These are phyloP conservation scores for Stictocephala bisonia DNA, from an alignment of 2,888 invertebrate species.

Conservation along the genomic window DNA sequence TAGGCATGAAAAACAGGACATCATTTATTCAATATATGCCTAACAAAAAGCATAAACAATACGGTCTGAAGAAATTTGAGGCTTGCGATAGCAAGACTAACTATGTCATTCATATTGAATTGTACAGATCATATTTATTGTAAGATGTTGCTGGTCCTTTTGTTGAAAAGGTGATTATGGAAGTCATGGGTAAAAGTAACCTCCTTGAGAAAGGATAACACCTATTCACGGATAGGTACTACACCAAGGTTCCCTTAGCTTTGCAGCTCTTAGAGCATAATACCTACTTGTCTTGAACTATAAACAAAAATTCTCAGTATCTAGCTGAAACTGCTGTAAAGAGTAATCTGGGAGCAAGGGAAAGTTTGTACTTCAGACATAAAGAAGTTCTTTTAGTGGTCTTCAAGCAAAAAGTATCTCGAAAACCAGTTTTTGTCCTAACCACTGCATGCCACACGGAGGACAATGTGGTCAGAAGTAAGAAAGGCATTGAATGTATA, in stretches of 20 bases:
- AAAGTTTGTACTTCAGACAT: slow-evolving; percentile 12
- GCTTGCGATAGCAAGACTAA: neutral
- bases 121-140: neutral
- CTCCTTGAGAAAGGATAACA: neutral
- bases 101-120: slow-evolving; percentile 14
- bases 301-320: slow-evolving; percentile 14
- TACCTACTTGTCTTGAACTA: neutral
- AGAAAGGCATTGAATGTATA: neutral
- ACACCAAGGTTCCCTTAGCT: slow-evolving; percentile 20
- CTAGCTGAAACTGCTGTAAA: neutral
- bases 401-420: slow-evolving; percentile 4
- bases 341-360: neutral
- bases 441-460: slow-evolving; percentile 8
- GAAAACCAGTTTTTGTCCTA: slow-evolving; percentile 10
- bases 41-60: slow-evolving; percentile 24
- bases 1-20: slow-evolving; percentile 10
- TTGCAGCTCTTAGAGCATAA: neutral
- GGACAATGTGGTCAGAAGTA: neutral
- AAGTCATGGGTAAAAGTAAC: neutral
- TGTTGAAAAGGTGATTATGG: neutral
- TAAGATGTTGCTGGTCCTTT: neutral
- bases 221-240: slow-evolving; percentile 18
- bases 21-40: slow-evolving; percentile 19
- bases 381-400: neutral
- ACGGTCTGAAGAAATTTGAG: slow-evolving; percentile 15